Evolutionary conservation across 2,888 invertebrate species (phyloP).

Genomic region (Drosophila paranaensis): DNA sequence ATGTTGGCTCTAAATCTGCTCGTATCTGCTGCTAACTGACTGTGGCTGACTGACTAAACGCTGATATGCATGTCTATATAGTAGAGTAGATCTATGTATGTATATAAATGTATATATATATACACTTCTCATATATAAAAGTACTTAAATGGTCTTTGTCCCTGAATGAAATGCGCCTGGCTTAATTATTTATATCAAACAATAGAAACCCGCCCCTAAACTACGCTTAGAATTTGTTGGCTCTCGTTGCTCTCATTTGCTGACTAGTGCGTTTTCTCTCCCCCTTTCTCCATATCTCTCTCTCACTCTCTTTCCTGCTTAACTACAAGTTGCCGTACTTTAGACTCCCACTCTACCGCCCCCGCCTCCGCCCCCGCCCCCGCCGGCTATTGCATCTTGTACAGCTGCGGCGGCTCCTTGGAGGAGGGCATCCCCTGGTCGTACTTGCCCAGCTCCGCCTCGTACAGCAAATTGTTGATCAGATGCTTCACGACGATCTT

Average conservation of each 20-base stretch:
- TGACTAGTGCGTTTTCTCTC: slow-evolving; percentile 52
- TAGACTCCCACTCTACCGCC: not conserved
- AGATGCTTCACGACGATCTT: slow-evolving; percentile 83
- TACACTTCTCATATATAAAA: slow-evolving; percentile 48
- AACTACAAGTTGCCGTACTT: slow-evolving; percentile 37
- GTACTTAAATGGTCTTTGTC: slow-evolving; percentile 77
- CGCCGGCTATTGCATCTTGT: slow-evolving; percentile 77
- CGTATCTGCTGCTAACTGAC: slow-evolving; percentile 22
- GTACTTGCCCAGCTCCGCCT: slow-evolving; percentile 83
- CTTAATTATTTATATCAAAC: slow-evolving; percentile 22
- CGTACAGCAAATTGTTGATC: slow-evolving; percentile 83
- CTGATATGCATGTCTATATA: slow-evolving; percentile 38
- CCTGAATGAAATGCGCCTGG: slow-evolving; percentile 76
- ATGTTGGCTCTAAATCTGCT: slow-evolving; percentile 55
- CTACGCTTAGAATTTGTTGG: slow-evolving; percentile 51
- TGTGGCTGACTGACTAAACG: slow-evolving; percentile 46
- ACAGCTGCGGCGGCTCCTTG: slow-evolving; percentile 83
- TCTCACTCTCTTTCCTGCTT: not conserved
- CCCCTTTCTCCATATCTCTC: not conserved
- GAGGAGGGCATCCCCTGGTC: slow-evolving; percentile 83
- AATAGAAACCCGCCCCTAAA: slow-evolving; percentile 18
- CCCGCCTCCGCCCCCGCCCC: not conserved
- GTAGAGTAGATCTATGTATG: slow-evolving; percentile 27
- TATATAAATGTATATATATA: slow-evolving; percentile 7
- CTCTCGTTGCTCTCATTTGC: slow-evolving; percentile 57